Evolutionary conservation across 2,113 vertebrate genomes (phyloP).

Genomic region (Oplegnathus fasciatus): DNA sequence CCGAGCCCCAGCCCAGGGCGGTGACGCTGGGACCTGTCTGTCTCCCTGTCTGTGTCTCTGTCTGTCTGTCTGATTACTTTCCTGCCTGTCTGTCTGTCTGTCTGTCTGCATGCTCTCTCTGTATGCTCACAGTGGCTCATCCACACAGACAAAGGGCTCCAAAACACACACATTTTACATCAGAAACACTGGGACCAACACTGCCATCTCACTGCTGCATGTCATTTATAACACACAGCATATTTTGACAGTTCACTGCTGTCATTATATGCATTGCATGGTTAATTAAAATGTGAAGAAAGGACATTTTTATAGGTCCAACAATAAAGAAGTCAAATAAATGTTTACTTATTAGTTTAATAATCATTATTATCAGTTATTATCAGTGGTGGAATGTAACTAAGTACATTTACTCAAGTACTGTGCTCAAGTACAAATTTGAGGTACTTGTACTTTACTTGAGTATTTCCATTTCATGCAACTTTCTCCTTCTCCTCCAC

Average conservation of each 20-base stretch:
- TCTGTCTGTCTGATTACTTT: too few species aligned
- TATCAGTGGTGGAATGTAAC: too few species aligned
- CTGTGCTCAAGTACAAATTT: too few species aligned
- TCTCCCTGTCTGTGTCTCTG: background rate
- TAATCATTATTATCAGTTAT: background rate
- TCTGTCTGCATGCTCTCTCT: background rate
- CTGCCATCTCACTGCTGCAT: background rate
- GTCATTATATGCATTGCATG: too few species aligned
- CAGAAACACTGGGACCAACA: background rate
- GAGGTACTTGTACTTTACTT: too few species aligned
- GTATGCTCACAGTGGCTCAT: background rate
- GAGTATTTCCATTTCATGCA: too few species aligned
- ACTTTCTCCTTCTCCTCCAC: too few species aligned
- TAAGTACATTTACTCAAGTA: too few species aligned
- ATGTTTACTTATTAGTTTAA: background rate
- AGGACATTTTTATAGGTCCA: background rate
- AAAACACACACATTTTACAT: background rate
- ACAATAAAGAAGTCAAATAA: too few species aligned
- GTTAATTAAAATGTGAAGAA: background rate
- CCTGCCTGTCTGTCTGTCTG: background rate
- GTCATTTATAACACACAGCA: background rate
- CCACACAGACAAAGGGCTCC: slow-evolving; percentile 21
- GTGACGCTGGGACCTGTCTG: slow-evolving; percentile 43
- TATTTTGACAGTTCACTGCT: background rate
- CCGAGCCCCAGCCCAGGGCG: slow-evolving; percentile 49